A percentile compares a stretch with the other conserved stretches of the same genome.
Evolutionary conservation across 2,797 vertebrate genomes (phyloP).

Genomic region (Oreonectes daqikongensis): DNA sequence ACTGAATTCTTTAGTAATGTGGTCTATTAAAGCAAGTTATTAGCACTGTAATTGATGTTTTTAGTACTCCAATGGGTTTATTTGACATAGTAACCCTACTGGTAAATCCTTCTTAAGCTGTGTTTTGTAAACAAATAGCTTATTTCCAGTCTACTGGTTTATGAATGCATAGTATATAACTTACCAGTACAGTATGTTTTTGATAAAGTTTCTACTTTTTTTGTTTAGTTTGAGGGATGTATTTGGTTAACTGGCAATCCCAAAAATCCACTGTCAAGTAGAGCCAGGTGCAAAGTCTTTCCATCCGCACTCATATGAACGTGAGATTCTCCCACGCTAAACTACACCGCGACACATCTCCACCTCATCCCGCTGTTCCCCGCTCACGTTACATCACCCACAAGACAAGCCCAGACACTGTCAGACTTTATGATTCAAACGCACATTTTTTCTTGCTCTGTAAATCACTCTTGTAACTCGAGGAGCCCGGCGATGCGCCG

Average conservation of each 20-base stretch:
- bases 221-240: conserved; percentile 8
- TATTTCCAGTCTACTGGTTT: no score
- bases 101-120: no score
- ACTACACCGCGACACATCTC: conserved; percentile 18
- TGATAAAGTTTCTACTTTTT: background rate
- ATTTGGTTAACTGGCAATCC: conserved; percentile 44
- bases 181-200: background rate
- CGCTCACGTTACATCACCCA: conserved; percentile 58
- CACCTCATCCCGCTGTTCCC: conserved; percentile 45
- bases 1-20: conserved; percentile 16
- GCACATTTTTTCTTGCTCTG: conserved; percentile 63
- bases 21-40: conserved; percentile 32
- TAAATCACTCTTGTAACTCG: conserved; percentile 61
- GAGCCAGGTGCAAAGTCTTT: conserved; percentile 42
- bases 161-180: no score
- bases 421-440: conserved; percentile 68
- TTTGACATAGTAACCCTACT: background rate
- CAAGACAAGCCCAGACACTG: conserved; percentile 60
- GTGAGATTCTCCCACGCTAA: conserved; percentile 24
- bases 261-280: conserved; percentile 38
- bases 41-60: background rate
- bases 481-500: conserved; percentile 54
- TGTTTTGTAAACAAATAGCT: no score
- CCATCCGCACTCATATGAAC: conserved; percentile 11
- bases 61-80: background rate